phyloP scores from a whole-genome alignment of 2,888 invertebrate species.

The Hirtodrosophila duncani region DNA sequence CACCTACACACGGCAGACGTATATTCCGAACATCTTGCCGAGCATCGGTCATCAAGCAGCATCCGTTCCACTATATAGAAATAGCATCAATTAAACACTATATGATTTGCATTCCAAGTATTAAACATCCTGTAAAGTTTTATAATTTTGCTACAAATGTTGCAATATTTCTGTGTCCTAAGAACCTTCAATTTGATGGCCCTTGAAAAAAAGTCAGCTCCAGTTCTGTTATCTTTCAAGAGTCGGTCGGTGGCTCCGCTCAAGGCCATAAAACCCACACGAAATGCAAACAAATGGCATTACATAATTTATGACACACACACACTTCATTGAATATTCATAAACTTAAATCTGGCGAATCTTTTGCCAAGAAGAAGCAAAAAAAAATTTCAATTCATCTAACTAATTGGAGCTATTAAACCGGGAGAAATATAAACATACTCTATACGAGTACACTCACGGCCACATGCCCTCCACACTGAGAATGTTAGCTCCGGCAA shows the following conservation, averaged over 20 bases:
- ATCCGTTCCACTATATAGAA: no score
- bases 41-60: no score
- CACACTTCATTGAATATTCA: constrained; percentile 71
- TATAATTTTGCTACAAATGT: no score
- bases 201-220: no score
- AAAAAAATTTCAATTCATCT: constrained; percentile 58
- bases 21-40: no score
- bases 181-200: no score
- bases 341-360: constrained; percentile 55
- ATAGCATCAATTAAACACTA: no score
- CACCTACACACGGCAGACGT: no score
- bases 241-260: constrained; percentile 1
- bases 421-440: constrained; percentile 27
- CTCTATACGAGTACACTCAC: constrained; percentile 5
- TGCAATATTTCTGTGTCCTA: no score
- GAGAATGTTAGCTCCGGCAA: not conserved
- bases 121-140: no score
- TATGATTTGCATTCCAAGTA: no score
- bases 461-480: constrained; percentile 42
- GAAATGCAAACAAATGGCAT: constrained; percentile 63
- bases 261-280: constrained; percentile 50
- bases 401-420: constrained; percentile 65
- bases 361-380: constrained; percentile 15
- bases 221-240: no score
- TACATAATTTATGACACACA: constrained; percentile 63